Conservation (phyloP, 92 coral and sea anemone species). For the Galaxea fascicularis region DNA sequence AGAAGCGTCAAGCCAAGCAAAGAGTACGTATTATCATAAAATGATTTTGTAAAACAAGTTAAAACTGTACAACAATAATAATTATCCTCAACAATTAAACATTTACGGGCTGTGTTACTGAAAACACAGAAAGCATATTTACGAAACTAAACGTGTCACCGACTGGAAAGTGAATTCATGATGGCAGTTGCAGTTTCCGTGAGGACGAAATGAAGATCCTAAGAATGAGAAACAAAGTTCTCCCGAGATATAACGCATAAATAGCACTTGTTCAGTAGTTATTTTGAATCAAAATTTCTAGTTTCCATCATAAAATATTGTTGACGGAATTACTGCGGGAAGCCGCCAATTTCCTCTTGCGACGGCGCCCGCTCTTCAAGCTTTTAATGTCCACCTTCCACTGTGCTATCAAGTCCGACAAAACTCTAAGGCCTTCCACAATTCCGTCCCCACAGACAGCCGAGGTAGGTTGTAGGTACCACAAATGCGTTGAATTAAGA, state of each 20-base stretch:
- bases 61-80: neutral
- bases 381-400: slow-evolving; percentile 85
- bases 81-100: neutral
- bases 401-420: slow-evolving; percentile 94
- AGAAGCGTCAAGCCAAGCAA: too few relatives aligned
- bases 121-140: too few relatives aligned
- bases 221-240: neutral
- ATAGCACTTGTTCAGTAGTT: neutral
- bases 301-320: slow-evolving; percentile 65
- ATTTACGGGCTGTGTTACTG: neutral
- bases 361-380: slow-evolving; percentile 62
- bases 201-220: neutral
- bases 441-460: slow-evolving; percentile 93
- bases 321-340: slow-evolving; percentile 82
- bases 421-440: slow-evolving; percentile 81
- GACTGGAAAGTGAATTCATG: neutral
- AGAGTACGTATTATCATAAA: neutral
- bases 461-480: slow-evolving; percentile 97
- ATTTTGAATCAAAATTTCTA: neutral
- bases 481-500: slow-evolving; percentile 83
- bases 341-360: slow-evolving; percentile 64
- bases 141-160: neutral
- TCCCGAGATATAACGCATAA: too few relatives aligned
- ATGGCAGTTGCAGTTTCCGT: neutral
- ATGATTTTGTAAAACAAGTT: neutral